Evolutionary conservation across 1,140 invertebrate species (phyloP), one percentile per base, ranked within the genome.

Genomic region (Cyrtorhinus lividipennis): DNA sequence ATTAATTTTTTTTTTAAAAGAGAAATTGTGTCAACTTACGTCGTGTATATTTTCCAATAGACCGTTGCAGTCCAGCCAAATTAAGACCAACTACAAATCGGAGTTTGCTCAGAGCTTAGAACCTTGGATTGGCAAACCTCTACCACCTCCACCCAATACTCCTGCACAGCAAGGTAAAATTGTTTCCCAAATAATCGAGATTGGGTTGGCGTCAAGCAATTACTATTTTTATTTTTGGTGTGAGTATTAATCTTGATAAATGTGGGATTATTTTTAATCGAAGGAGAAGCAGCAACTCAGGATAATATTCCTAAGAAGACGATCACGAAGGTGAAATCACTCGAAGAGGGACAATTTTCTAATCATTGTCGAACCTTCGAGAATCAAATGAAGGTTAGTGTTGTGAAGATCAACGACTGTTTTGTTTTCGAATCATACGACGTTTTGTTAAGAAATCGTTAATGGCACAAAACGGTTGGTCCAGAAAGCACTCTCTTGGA

Each of bases 31-130:
- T n/a, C n/a, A n/a, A n/a, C n/a, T n/a, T n/a, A n/a, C n/a, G n/a
- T n/a, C n/a, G n/a, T 38, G 30, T 38, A 8, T 15, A 38, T 38
- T 38, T 38, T 38, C 30, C 30, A 38, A 38, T 67, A 79, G 79
- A 63, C 79, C 79, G 15, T 68, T 78, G 27, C 78, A 80, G 67
- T 78, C 77, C 20, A 80, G 79, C 64, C 73, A 76, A 63, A 79
- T 84, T 2, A 79, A 81, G 64, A 81, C 79, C 0, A 83, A 83
- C 67, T 85, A 82, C 69, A 75, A 80, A 64, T 77, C 71, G 38
- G 83, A 85, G 65, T 83, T 86, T 65, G 77, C 79, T 1, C 76
- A 81, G 44, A 77, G 77, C 38, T 70, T 86, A 5, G 82, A 85
- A 60, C 80, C 81, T 0, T 83, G 80, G 73, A 75, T 84, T 24